A percentile compares a stretch with the other conserved stretches of the same genome.
Evolutionary conservation across 2,888 invertebrate genomes (phyloP).

Genomic region (Melipona beecheii): DNA sequence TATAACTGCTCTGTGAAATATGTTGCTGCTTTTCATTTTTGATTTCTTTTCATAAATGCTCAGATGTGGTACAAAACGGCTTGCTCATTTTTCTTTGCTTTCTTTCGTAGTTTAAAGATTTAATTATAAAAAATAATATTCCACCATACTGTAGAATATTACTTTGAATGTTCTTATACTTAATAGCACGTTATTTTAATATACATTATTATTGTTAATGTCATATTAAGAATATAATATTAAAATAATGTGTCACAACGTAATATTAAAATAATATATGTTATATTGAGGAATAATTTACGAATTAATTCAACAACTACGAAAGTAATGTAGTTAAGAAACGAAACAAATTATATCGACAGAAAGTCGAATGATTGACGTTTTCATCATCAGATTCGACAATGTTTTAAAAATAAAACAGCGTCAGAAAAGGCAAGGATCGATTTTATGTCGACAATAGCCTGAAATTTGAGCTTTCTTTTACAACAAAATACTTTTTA

Average conservation of each 20-base stretch:
- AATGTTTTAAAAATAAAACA: constrained; percentile 9
- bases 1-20: not conserved
- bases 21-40: not conserved
- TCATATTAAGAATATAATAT: too few relatives aligned
- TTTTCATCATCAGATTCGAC: constrained; percentile 3
- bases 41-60: not conserved
- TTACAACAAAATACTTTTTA: not conserved
- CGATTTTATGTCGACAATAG: constrained; percentile 27
- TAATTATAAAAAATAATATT: not conserved
- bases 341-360: too few relatives aligned
- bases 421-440: not conserved
- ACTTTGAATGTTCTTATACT: not conserved
- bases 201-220: too few relatives aligned
- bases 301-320: not conserved
- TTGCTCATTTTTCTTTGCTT: not conserved
- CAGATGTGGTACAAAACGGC: not conserved
- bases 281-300: not conserved
- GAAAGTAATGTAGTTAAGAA: not conserved
- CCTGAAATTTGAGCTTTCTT: not conserved
- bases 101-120: not conserved
- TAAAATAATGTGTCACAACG: too few relatives aligned
- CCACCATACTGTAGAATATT: not conserved
- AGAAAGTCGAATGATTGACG: constrained; percentile 4
- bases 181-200: too few relatives aligned
- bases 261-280: too few relatives aligned